These are phyloP conservation scores for Apamea anceps DNA, from an alignment of 2,888 invertebrate species.

Conservation along the genomic window DNA sequence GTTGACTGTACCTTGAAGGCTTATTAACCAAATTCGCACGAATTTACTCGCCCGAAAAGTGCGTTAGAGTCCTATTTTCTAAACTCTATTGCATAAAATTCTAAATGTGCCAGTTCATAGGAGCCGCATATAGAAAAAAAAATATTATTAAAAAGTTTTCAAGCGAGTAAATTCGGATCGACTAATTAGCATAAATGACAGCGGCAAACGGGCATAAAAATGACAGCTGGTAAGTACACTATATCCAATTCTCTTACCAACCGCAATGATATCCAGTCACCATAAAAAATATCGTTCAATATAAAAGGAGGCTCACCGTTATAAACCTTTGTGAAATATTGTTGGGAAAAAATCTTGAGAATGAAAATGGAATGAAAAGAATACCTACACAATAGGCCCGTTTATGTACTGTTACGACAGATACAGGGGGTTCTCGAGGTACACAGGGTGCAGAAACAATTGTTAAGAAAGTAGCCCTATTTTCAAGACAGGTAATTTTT, in stretches of 20 bases:
- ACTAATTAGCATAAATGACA: neutral
- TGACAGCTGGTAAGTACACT: conserved; percentile 13
- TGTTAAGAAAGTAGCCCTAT: conserved; percentile 10
- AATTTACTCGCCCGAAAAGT: too few relatives aligned
- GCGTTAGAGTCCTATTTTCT: too few relatives aligned
- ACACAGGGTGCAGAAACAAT: conserved; percentile 4
- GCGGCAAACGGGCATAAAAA: neutral
- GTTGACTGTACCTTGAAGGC: too few relatives aligned
- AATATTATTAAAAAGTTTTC: too few relatives aligned
- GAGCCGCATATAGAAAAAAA: too few relatives aligned
- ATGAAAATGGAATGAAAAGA: conserved; percentile 19
- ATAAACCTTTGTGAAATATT: conserved; percentile 14
- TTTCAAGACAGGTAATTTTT: neutral
- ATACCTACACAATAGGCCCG: conserved; percentile 3
- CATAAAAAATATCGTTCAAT: conserved; percentile 22
- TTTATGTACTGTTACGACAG: conserved; percentile 38
- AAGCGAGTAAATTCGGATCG: too few relatives aligned
- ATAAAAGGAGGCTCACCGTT: neutral
- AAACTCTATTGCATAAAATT: too few relatives aligned
- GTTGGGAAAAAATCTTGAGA: neutral
- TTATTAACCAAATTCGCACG: too few relatives aligned
- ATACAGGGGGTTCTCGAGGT: conserved; percentile 19
- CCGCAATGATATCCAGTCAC: neutral
- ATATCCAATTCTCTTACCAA: neutral
- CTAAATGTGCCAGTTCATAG: too few relatives aligned